Evolutionary conservation across 2,888 invertebrate species (phyloP), one percentile per base, ranked within the genome.

Genomic region (Actias luna): DNA sequence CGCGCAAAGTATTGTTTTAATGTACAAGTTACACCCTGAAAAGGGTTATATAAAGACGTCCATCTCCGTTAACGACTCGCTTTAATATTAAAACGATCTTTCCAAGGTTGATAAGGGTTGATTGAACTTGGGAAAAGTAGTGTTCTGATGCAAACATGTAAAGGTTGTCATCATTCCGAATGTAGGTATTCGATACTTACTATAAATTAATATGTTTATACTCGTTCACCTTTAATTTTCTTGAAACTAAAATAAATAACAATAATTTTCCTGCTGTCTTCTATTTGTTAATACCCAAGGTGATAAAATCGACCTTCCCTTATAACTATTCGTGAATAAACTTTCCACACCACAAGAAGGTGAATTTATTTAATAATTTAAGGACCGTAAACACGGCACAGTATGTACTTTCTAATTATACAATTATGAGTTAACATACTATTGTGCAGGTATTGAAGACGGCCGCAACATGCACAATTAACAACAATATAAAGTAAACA

Each of bases 161-260:
- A 55, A n/a, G 16, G 29, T 55, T 55, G 55, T 27, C 55, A 55
- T 55, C 55, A 55, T 55, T 55, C 55, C 55, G 29, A 55, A 14
- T 29, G 29, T n/a, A 22, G 46, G 46, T 46, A 22, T 12, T 8
- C n/a, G 14, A n/a, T n/a, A n/a, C n/a, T n/a, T n/a, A n/a, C n/a
- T n/a, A n/a, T n/a, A n/a, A n/a, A n/a, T n/a, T 16, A 29, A 16
- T n/a, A 29, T 29, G 29, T 29, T 50, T 50, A 29, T 29, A n/a
- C 29, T 29, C 4, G 55, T 55, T 55, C n/a, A 29, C 55, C 29
- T 55, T 55, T 55, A 29, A 16, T n/a, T 29, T 16, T 29, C 22
- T 50, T 46, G 7, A 3, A 46, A 12, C 22, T 46, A 10, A 2
- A 25, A 3, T 46, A 22, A 46, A 46, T 18, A 42, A 18, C 1